Percentiles rank a stretch among this genome's conserved stretches.
Conservation (phyloP, 2,888 invertebrate genomes). For the Drosophila picticornis region DNA sequence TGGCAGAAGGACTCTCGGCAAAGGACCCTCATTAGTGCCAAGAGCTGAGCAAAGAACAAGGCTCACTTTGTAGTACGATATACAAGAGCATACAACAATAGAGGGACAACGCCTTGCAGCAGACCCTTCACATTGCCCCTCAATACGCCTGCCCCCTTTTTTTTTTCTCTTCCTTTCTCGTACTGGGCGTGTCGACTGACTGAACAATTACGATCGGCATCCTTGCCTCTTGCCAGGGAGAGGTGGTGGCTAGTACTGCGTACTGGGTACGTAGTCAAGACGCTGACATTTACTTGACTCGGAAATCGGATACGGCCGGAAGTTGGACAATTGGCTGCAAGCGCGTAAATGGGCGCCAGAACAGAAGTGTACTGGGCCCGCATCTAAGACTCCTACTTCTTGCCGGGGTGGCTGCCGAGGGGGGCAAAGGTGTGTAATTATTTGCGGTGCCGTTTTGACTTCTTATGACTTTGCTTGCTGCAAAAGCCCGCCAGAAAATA, state of each 20-base stretch:
- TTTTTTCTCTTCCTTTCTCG: slow-evolving; percentile 1
- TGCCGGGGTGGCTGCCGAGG: neutral
- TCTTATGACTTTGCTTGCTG: slow-evolving; percentile 40
- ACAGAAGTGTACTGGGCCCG: slow-evolving; percentile 19
- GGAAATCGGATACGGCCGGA: slow-evolving; percentile 74
- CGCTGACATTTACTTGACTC: slow-evolving; percentile 76
- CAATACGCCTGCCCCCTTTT: slow-evolving; percentile 21
- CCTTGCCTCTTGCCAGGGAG: neutral
- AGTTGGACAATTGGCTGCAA: slow-evolving; percentile 75
- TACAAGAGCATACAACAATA: slow-evolving; percentile 59
- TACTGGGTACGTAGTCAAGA: slow-evolving; percentile 55
- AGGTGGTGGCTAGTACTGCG: slow-evolving; percentile 9
- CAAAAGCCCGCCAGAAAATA: slow-evolving; percentile 73
- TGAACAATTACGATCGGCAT: slow-evolving; percentile 66
- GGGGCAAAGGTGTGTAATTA: slow-evolving; percentile 70
- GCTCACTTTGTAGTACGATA: slow-evolving; percentile 45
- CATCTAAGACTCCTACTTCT: slow-evolving; percentile 58
- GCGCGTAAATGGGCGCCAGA: slow-evolving; percentile 61
- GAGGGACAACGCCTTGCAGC: slow-evolving; percentile 41
- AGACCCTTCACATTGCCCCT: slow-evolving; percentile 41
- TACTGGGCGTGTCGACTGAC: slow-evolving; percentile 67
- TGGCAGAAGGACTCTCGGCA: slow-evolving; percentile 60
- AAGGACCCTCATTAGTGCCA: slow-evolving; percentile 77
- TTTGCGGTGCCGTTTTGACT: slow-evolving; percentile 72
- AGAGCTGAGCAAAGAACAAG: slow-evolving; percentile 69